phyloP scores from a whole-genome alignment of 2,888 invertebrate species.

The Drosophila longiperda region DNA sequence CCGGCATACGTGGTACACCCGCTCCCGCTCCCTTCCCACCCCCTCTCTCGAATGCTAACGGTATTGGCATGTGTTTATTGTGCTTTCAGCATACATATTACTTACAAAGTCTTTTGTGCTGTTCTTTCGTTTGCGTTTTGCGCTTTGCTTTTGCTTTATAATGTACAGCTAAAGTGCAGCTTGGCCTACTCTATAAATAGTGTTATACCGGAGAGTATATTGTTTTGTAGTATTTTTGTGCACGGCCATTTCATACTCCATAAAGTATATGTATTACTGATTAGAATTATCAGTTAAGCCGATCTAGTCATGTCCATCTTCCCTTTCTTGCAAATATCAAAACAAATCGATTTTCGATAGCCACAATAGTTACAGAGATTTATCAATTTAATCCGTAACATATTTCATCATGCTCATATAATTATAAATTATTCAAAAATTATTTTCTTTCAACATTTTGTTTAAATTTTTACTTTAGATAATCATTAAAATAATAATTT shows the following conservation, averaged over 20 bases:
- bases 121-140: constrained; percentile 57
- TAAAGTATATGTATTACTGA: not conserved
- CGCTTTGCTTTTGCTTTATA: constrained; percentile 50
- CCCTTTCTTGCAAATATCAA: not conserved
- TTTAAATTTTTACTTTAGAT: not conserved
- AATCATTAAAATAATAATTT: not conserved
- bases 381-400: too few relatives aligned
- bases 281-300: not conserved
- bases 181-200: constrained; percentile 38
- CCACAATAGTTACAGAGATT: not conserved
- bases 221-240: not conserved
- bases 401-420: too few relatives aligned
- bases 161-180: constrained; percentile 57
- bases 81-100: constrained; percentile 76
- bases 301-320: not conserved
- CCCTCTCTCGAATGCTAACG: not conserved
- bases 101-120: constrained; percentile 71
- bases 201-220: not conserved
- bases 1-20: constrained; percentile 16
- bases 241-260: not conserved
- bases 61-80: constrained; percentile 50
- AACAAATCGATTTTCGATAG: not conserved
- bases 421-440: too few relatives aligned
- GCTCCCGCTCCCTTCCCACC: not conserved
- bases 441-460: not conserved